phyloP scores from a whole-genome alignment of 1,140 invertebrate genomes.

The Heterodera carotae region DNA sequence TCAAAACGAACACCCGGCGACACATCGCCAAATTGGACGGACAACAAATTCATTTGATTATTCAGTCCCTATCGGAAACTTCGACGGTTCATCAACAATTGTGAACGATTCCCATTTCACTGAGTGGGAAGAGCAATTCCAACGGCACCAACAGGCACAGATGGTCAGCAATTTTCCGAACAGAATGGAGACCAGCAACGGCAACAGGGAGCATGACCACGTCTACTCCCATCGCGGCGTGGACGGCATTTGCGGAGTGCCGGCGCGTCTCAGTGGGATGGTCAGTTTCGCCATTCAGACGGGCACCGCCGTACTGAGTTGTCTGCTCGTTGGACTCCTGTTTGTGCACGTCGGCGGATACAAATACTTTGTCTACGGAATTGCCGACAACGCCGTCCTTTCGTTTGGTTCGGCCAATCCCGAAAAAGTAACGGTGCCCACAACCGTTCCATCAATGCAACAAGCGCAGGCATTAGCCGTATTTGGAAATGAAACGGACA shows the following conservation, averaged over 20 bases:
- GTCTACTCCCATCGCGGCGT: constrained; percentile 32
- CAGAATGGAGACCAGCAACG: constrained; percentile 27
- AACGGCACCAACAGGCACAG: constrained; percentile 10
- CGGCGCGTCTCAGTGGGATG: constrained; percentile 55
- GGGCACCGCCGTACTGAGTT: constrained; percentile 44
- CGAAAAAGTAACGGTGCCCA: neutral
- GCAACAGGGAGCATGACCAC: neutral
- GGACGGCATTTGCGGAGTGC: constrained; percentile 49
- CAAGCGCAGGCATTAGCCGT: neutral
- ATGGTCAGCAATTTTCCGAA: constrained; percentile 29
- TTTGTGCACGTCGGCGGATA: constrained; percentile 62
- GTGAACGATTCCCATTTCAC: neutral
- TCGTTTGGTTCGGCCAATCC: constrained; percentile 10
- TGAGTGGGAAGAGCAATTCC: constrained; percentile 19
- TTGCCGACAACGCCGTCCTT: constrained; percentile 19
- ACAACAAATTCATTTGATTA: neutral
- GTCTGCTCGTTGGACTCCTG: constrained; percentile 45
- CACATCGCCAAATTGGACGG: constrained; percentile 2
- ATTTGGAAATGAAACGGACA: neutral
- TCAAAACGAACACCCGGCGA: neutral
- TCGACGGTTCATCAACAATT: neutral
- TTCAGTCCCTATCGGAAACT: neutral
- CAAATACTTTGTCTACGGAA: constrained; percentile 40
- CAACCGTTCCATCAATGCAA: neutral
- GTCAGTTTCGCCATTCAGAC: constrained; percentile 53